These are phyloP conservation scores for Acanthacorydalis orientalis DNA, from an alignment of 2,888 invertebrate species.

Conservation along the genomic window DNA sequence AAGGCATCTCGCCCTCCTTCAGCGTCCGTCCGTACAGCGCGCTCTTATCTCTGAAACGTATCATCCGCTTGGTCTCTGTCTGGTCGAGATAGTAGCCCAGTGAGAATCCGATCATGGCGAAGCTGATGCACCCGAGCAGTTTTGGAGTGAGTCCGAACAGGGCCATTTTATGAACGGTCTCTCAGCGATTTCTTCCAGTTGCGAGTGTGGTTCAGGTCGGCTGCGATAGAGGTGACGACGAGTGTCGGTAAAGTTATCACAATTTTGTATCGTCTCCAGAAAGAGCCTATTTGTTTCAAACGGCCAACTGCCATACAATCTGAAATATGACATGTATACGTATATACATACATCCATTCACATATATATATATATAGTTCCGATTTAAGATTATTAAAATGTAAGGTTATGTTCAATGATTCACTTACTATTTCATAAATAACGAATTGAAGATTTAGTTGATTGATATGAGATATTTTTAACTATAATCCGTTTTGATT, in stretches of 20 bases:
- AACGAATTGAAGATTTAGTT: too few relatives aligned
- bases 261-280: slow-evolving; percentile 45
- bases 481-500: too few relatives aligned
- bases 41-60: slow-evolving; percentile 61
- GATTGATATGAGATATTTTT: too few relatives aligned
- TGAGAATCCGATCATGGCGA: slow-evolving; percentile 39
- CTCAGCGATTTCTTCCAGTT: slow-evolving; percentile 44
- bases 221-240: slow-evolving; percentile 39
- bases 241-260: slow-evolving; percentile 51
- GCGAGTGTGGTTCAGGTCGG: slow-evolving; percentile 56
- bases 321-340: too few relatives aligned
- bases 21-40: slow-evolving; percentile 51
- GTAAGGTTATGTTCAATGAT: too few relatives aligned
- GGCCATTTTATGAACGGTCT: slow-evolving; percentile 23
- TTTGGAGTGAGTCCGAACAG: slow-evolving; percentile 38
- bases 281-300: slow-evolving; percentile 13
- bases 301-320: neutral
- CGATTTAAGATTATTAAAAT: too few relatives aligned
- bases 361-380: too few relatives aligned
- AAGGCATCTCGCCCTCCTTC: slow-evolving; percentile 48
- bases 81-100: slow-evolving; percentile 49
- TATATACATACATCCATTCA: too few relatives aligned
- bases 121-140: slow-evolving; percentile 25
- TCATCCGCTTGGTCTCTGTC: slow-evolving; percentile 54
- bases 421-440: too few relatives aligned